Evolutionary conservation across 2,113 vertebrate genomes (phyloP).

Genomic region (Ailurus styani): DNA sequence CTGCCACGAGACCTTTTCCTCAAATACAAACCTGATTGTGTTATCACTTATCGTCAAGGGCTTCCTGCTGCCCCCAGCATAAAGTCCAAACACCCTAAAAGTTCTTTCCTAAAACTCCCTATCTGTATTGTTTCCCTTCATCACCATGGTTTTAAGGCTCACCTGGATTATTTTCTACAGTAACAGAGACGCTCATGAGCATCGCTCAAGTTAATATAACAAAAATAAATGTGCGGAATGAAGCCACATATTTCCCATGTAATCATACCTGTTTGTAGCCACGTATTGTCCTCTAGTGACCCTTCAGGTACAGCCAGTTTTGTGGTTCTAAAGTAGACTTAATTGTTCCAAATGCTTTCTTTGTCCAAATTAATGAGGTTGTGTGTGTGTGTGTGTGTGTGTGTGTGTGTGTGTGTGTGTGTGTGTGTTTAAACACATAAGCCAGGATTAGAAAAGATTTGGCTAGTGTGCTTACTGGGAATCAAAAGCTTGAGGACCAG

Average conservation of each 20-base stretch:
- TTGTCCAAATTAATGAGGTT: constrained; percentile 41
- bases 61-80: not conserved
- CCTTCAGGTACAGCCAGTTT: constrained; percentile 35
- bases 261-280: not conserved
- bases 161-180: not conserved
- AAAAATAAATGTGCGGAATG: not conserved
- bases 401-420: no score
- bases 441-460: constrained; percentile 28
- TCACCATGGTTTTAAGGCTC: not conserved
- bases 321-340: not conserved
- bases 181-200: not conserved
- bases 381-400: not conserved
- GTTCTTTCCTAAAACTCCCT: not conserved
- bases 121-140: not conserved
- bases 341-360: constrained; percentile 42
- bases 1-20: not conserved
- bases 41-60: not conserved
- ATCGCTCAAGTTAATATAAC: not conserved
- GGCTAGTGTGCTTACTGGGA: not conserved
- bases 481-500: constrained; percentile 4
- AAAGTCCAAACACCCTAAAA: not conserved
- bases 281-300: not conserved
- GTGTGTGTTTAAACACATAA: not conserved
- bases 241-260: not conserved
- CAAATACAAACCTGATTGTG: not conserved